Conservation (phyloP, 2,888 invertebrate genomes). For the Acanthosepion pharaonis region DNA sequence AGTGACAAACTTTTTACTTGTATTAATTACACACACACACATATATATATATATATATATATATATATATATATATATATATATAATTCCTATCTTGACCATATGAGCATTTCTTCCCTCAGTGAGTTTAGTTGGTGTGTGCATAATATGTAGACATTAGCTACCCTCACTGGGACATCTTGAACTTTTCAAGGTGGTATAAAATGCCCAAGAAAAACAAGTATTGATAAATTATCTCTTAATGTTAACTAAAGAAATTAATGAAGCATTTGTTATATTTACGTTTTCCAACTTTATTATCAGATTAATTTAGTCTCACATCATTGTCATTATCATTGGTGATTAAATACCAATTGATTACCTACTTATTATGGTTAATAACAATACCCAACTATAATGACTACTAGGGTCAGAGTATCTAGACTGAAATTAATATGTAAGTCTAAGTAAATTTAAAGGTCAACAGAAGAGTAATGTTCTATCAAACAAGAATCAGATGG, state of each 20-base stretch:
- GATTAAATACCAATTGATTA: constrained; percentile 4
- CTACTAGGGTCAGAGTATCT: background rate
- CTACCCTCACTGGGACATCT: no score
- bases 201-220: background rate
- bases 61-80: no score
- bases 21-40: no score
- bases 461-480: background rate
- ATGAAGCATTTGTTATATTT: background rate
- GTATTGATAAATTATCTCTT: background rate
- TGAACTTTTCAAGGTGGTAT: background rate
- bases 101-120: no score
- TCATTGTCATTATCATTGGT: background rate
- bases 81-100: no score
- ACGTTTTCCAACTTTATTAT: background rate
- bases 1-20: no score
- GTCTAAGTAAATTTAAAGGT: background rate
- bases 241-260: background rate
- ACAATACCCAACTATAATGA: background rate
- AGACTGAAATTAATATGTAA: background rate
- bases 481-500: background rate
- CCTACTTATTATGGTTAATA: background rate
- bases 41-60: no score
- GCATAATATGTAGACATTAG: no score
- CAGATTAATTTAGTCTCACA: background rate
- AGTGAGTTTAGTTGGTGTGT: no score